Evolutionary conservation across 2,113 vertebrate species (phyloP).

Genomic region (Bufo bufo): DNA sequence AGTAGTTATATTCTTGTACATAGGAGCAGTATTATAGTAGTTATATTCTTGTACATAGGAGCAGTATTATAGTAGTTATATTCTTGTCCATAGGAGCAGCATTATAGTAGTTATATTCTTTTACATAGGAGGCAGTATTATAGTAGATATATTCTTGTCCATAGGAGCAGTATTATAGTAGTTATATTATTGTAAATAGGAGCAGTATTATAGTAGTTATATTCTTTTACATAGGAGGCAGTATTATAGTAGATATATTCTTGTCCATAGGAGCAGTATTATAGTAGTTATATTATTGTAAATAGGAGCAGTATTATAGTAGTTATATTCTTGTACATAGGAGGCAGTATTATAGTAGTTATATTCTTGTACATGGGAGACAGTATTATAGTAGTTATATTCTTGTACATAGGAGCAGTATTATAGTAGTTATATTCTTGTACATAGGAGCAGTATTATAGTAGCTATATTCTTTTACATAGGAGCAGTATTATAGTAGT

Average conservation of each 20-base stretch:
- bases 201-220: no score
- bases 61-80: conserved; percentile 1
- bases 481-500: background rate
- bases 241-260: no score
- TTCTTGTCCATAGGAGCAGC: background rate
- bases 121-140: background rate
- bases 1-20: no score
- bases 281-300: background rate
- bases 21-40: conserved; percentile 1
- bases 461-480: background rate
- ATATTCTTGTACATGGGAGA: background rate
- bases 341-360: background rate
- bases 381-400: background rate
- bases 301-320: no score
- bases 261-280: no score
- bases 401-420: background rate
- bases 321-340: no score
- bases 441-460: no score
- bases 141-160: no score
- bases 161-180: background rate
- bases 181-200: background rate
- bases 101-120: background rate
- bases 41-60: background rate
- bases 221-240: no score
- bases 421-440: no score